phyloP scores from a whole-genome alignment of 2,113 vertebrate genomes.

The Shinisaurus crocodilurus region DNA sequence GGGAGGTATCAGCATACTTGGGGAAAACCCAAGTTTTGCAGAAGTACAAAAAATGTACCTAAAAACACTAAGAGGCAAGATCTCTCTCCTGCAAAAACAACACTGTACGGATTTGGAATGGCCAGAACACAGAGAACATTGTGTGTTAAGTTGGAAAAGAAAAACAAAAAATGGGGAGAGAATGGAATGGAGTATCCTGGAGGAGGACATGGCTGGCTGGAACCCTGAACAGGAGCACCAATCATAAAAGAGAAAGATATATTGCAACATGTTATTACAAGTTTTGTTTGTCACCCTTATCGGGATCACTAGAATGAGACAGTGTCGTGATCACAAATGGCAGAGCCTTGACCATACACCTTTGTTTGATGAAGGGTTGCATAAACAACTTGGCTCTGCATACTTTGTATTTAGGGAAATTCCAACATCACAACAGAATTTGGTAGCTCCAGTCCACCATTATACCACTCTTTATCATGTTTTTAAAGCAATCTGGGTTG shows the following conservation, averaged over 20 bases:
- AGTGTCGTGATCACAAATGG: background rate
- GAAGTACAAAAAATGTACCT: background rate
- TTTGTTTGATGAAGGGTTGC: background rate
- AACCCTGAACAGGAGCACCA: background rate
- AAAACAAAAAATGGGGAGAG: background rate
- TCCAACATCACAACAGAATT: background rate
- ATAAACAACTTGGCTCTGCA: background rate
- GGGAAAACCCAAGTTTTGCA: background rate
- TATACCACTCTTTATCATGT: background rate
- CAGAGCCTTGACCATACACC: background rate
- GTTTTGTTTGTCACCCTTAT: background rate
- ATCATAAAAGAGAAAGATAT: background rate
- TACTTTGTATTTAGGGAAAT: background rate
- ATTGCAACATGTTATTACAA: background rate
- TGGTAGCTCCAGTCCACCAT: background rate
- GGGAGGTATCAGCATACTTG: background rate
- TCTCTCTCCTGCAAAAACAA: background rate
- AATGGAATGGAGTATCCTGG: background rate
- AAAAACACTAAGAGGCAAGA: background rate
- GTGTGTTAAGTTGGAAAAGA: background rate
- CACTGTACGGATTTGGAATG: background rate
- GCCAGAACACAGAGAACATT: background rate
- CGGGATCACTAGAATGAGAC: background rate
- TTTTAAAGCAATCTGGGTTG: background rate
- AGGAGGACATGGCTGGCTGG: background rate